Evolutionary conservation across 1,140 invertebrate genomes (phyloP), one percentile per base, ranked within the genome.

Genomic region (Caenorhabditis inopinata): DNA sequence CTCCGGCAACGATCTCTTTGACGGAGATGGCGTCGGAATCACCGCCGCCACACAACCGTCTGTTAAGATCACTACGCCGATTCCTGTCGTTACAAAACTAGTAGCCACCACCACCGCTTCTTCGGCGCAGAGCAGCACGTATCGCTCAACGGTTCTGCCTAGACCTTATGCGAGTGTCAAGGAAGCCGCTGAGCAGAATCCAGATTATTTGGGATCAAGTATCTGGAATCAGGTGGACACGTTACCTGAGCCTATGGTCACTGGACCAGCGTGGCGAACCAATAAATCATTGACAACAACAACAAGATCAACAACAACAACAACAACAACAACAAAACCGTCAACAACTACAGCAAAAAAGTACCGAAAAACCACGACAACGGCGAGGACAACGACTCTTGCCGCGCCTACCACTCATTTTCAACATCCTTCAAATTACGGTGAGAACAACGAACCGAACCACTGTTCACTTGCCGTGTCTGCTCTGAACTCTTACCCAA

Each of bases 161-260:
- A 46, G 80, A 74, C 80, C 80, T n/a, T 81, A 81, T 73, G 74
- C 48, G 32, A 77, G 74, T 76, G 62, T 81, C 12, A 73, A 75
- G 29, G 46, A 51, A 21, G 80, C 80, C 16, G 58, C 58, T 38
- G 53, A 74, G 35, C 38, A 68, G 42, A 81, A 81, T 81, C 80
- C 80, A 62, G 80, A 81, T 21, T 81, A 81, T 48, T 35, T 81
- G 74, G 74, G 53, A 51, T 27, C 47, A 51, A 76, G 74, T 76
- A 74, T 81, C 7, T 81, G 80, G 80, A 68, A 51, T 35, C 77
- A 77, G 32, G 75, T 74, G 42, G 80, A 76, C 38, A 38, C 78
- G n/a, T 46, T 81, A 45, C 68, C 68, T 38, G 75, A 78, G 75
- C 74, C 74, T 27, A 58, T 58, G 79, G 51, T 68, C 35, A 80